Base-by-base conservation (phyloP, 2,888 invertebrate genomes). In the Pristionchus fissidentatus region DNA sequence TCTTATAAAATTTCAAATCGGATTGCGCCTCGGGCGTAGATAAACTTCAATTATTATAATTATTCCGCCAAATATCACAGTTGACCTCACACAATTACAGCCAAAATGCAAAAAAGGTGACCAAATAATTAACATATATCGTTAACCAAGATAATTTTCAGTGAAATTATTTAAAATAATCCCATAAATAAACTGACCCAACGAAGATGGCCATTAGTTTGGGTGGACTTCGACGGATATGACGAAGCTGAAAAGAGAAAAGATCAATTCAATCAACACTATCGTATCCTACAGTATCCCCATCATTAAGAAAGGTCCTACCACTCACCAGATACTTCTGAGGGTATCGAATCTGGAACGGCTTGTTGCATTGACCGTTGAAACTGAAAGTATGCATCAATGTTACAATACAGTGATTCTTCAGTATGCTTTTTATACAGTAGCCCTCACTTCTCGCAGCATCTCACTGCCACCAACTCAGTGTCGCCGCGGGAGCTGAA, bases 401-500 rank as follows among this genome's bases (percentile, higher is more conserved):
- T n/a, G n/a, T 1, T 57, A n/a, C 57, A 0, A 15, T 8, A 4
- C 5, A 52, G 8, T 26, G 8, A 52, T 22, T 57, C 26, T n/a
- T n/a, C n/a, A n/a, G n/a, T n/a, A n/a, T n/a, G n/a, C 26, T 26
- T 35, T 35, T 1, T 35, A 10, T 62, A 19, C 62, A 62, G n/a
- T n/a, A n/a, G n/a, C n/a, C n/a, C 35, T 62, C 15, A 62, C 62
- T 62, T 62, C 62, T 62, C 62, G 35, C 62, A 62, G 26, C 62
- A 62, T 62, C 62, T 62, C 35, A 29, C 35, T 19, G 32, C 62
- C 1, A 62, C 29, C 62, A 62, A 32, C 35, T 62, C 62, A 62
- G 62, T 62, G 62, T 62, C 62, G 29, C 15, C 62, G 29, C 62
- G 29, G 15, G 29, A 15, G 35, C 32, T 29, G 62, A 32, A 62